A percentile compares a stretch with the other conserved stretches of the same genome.
These are phyloP conservation scores for Cairina moschata DNA, from an alignment of 2,113 vertebrate species.

Conservation along the genomic window DNA sequence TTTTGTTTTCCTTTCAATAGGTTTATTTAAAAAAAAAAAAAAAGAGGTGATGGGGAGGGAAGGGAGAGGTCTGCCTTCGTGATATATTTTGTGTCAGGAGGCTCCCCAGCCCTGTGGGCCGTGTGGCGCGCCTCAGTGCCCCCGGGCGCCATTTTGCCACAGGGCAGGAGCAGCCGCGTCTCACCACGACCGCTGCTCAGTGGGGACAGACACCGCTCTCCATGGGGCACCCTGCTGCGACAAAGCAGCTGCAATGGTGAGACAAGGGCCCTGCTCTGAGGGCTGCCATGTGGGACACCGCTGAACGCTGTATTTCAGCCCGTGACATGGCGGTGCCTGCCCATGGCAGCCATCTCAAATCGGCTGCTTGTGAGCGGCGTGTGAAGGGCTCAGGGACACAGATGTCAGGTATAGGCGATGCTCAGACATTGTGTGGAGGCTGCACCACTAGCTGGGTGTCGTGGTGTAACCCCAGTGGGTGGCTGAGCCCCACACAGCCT, in stretches of 20 bases:
- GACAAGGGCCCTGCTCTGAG: background rate
- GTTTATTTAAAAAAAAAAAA: background rate
- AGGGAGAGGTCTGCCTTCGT: background rate
- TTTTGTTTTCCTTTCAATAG: background rate
- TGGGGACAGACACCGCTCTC: rapidly evolving
- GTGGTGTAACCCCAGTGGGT: no score
- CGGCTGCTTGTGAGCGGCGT: rapidly evolving
- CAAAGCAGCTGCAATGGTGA: background rate
- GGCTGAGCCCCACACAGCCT: no score
- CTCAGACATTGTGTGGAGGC: no score
- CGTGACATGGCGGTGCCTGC: background rate
- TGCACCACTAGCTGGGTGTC: rapidly evolving
- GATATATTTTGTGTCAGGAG: no score
- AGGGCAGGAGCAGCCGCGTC: background rate
- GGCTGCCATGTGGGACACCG: background rate
- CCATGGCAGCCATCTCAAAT: rapidly evolving
- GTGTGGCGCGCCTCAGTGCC: background rate
- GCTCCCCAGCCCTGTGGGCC: background rate
- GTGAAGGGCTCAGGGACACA: rapidly evolving
- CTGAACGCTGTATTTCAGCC: background rate
- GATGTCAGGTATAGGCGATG: background rate
- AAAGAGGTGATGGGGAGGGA: background rate
- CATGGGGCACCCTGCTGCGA: rapidly evolving
- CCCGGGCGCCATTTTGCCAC: background rate
- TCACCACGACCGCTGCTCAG: rapidly evolving